These are phyloP conservation scores for Umimayanthus kanabou DNA, from an alignment of 92 coral and sea anemone species.

Conservation along the genomic window DNA sequence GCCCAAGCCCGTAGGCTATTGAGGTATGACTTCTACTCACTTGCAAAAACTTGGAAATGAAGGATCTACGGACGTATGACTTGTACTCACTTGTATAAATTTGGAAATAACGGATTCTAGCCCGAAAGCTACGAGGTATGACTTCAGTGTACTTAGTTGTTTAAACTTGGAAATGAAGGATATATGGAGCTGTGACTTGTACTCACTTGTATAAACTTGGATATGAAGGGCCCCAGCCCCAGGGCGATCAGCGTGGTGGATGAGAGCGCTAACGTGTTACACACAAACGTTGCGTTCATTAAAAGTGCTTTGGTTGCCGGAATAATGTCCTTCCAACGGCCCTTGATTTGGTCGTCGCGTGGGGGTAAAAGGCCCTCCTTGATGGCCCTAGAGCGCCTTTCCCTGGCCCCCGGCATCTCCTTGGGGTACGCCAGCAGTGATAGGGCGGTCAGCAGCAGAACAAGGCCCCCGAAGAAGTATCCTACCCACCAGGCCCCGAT, in stretches of 20 bases:
- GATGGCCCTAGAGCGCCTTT: conserved; percentile 77
- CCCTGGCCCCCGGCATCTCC: conserved; percentile 99
- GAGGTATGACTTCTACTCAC: too few species aligned
- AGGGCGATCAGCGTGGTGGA: conserved; percentile 93
- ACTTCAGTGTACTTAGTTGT: too few species aligned
- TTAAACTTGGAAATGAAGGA: too few species aligned
- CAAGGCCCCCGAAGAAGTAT: conserved; percentile 93
- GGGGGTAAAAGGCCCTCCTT: conserved; percentile 90
- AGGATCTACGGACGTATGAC: not conserved
- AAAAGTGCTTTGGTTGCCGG: conserved; percentile 94
- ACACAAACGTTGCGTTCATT: conserved; percentile 80
- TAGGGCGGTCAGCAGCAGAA: conserved; percentile 82
- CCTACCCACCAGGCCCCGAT: conserved; percentile 99
- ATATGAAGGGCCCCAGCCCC: conserved; percentile 97
- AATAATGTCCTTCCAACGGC: conserved; percentile 80
- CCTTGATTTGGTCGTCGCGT: conserved; percentile 83
- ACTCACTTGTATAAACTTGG: conserved; percentile 86
- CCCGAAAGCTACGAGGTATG: conserved; percentile 55
- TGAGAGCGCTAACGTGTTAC: conserved; percentile 92
- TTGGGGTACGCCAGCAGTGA: conserved; percentile 93
- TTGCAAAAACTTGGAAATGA: too few species aligned
- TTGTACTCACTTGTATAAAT: conserved; percentile 68
- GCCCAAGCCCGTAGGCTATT: conserved; percentile 86
- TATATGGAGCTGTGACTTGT: too few species aligned
- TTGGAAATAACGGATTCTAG: conserved; percentile 97